Base-by-base conservation (phyloP, 1,140 invertebrate species). In the Dendroctonus valens region DNA sequence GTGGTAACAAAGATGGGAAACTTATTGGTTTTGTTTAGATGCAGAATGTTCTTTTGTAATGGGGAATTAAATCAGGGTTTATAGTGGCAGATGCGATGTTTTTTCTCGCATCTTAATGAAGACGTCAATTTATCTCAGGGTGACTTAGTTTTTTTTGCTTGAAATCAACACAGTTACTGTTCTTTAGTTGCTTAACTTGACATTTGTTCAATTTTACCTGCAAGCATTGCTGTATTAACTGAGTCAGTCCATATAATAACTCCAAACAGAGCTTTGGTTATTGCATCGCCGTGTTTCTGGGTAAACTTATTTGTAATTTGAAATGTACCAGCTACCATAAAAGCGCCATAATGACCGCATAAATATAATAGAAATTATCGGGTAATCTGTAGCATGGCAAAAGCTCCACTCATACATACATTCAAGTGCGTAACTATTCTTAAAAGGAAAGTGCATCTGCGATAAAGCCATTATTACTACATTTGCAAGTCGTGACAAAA, bases 361-460 rank as follows among this genome's bases (percentile, higher is more conserved):
- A 51, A 61, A 42, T 61, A 51, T 52, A 51, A 61, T 41, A 38
- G 9, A 61, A 61, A 61, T 61, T 61, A 52, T 61, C 59, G 14
- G 38, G 5, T 7, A 51, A 61, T 52, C 50, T 61, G 50, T 52
- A 46, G n/a, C 49, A 48, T 42, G 41, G 61, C 41, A 52, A 39
- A n/a, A 11, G 41, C 11, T 52, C 40, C 41, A 44, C n/a, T 14
- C 66, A 11, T 58, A 5, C 38, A 40, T 48, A 59, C 11, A 37
- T 38, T 44, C 15, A 46, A 14, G 40, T 58, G 54, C 54, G 52
- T 53, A 53, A 26, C 26, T 26, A 26, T 26, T 59, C 57, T 26
- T 52, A 68, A 55, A 68, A 48, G 53, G 66, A 62, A 68, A 68
- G 50, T 42, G 48, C 40, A 62, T 63, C 59, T 50, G 66, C 46